These are phyloP conservation scores for Acheta domesticus DNA, from an alignment of 2,888 invertebrate species.

Conservation along the genomic window DNA sequence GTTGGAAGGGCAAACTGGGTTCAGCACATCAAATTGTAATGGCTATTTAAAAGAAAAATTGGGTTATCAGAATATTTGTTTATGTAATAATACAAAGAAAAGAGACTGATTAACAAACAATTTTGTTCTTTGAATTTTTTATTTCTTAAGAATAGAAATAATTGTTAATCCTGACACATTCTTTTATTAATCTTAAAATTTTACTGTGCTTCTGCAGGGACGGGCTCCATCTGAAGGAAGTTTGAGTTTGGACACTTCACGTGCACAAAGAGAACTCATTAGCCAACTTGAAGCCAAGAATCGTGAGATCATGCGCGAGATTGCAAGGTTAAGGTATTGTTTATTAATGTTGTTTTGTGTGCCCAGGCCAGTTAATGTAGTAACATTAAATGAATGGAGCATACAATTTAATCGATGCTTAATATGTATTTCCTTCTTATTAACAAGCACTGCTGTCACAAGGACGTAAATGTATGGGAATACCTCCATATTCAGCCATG, in stretches of 20 bases:
- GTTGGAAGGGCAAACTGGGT: no score
- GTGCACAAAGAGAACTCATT: conserved; percentile 87
- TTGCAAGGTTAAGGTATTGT: conserved; percentile 73
- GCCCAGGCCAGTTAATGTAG: not conserved
- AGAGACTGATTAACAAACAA: no score
- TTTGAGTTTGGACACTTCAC: conserved; percentile 76
- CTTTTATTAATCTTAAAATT: not conserved
- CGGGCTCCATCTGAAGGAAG: conserved; percentile 70
- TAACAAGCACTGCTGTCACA: not conserved
- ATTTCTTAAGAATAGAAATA: no score
- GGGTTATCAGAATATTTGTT: no score
- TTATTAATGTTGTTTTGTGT: conserved; percentile 36
- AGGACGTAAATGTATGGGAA: not conserved
- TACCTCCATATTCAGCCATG: not conserved
- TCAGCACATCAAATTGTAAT: no score
- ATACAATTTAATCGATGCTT: not conserved
- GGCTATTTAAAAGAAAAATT: no score
- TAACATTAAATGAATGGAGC: conserved; percentile 7
- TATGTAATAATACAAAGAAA: no score
- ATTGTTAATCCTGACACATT: no score
- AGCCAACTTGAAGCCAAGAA: conserved; percentile 92
- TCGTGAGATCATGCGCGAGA: conserved; percentile 93
- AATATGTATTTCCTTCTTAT: conserved; percentile 18
- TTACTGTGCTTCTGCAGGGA: conserved; percentile 46
- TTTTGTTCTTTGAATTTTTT: no score